Evolutionary conservation across 2,888 invertebrate species (phyloP).

Genomic region (Trachelus tabidus): DNA sequence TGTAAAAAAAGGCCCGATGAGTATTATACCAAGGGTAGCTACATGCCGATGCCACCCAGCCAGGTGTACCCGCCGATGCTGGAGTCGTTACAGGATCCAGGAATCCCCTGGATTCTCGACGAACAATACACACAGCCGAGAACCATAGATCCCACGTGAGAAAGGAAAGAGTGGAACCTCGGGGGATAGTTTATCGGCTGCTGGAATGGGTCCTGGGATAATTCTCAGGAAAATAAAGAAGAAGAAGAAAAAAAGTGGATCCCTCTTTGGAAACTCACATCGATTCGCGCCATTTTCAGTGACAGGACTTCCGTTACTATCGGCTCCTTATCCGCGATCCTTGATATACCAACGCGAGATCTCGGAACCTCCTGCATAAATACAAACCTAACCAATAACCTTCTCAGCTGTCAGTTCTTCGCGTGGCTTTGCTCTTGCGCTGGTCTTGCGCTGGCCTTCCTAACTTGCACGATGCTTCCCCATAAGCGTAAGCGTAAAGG

Average conservation of each 20-base stretch:
- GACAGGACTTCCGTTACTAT: neutral
- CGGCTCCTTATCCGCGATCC: neutral
- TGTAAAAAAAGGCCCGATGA: neutral
- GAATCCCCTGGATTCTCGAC: constrained; percentile 36
- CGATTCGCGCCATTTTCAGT: neutral
- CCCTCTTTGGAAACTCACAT: neutral
- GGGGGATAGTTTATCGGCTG: neutral
- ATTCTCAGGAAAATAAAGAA: neutral
- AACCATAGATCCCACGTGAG: neutral
- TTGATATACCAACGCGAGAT: neutral
- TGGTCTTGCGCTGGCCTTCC: neutral
- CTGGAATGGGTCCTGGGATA: neutral
- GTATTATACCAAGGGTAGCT: neutral
- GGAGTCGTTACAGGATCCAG: constrained; percentile 57
- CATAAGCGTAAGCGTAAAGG: neutral
- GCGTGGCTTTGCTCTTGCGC: neutral
- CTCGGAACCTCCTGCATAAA: neutral
- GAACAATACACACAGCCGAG: neutral
- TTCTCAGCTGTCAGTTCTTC: neutral
- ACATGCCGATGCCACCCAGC: constrained; percentile 48
- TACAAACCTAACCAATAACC: neutral
- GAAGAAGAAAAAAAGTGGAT: neutral
- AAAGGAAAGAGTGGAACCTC: neutral
- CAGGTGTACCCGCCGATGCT: constrained; percentile 53
- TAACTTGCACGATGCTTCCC: neutral